Percentiles rank a stretch among this genome's conserved stretches.
phyloP scores from a whole-genome alignment of 2,113 vertebrate genomes.

The mouse (Mus musculus) region DNA sequence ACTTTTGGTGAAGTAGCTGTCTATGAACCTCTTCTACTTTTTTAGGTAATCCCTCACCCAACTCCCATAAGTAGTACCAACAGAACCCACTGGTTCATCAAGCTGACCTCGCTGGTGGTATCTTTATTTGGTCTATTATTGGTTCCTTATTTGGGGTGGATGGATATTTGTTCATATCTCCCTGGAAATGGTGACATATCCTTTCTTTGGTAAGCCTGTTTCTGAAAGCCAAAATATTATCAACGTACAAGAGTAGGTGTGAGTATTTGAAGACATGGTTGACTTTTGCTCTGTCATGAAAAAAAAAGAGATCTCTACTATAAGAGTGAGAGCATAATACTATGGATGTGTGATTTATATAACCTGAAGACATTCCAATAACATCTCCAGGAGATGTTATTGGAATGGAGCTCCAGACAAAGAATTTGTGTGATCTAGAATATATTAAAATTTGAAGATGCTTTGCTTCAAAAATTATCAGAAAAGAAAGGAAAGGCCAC shows the following conservation, averaged over 20 bases:
- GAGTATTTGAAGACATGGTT: neutral
- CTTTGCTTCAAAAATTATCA: conserved; percentile 55
- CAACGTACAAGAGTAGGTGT: neutral
- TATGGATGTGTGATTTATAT: conserved; percentile 66
- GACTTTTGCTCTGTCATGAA: conserved; percentile 5
- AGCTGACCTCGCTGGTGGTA: neutral
- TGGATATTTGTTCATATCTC: neutral
- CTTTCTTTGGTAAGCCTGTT: neutral
- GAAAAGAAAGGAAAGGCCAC: conserved; percentile 36
- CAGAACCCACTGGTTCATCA: neutral
- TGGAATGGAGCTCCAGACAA: conserved; percentile 54
- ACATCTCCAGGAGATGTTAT: conserved; percentile 63
- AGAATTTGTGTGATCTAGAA: conserved; percentile 62
- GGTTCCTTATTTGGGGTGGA: neutral
- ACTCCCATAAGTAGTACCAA: neutral
- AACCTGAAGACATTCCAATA: no score
- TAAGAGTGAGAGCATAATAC: conserved; percentile 31
- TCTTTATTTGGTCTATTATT: neutral
- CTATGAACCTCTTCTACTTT: neutral
- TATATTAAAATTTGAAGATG: conserved; percentile 62
- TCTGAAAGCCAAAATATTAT: neutral
- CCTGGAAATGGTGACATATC: neutral
- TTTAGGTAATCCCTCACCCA: neutral
- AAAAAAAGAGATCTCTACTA: neutral
- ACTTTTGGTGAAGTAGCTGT: neutral